Percentiles rank a stretch among this genome's conserved stretches.
Conservation (phyloP, 2,797 vertebrate genomes). For the Cyprinella venusta region DNA sequence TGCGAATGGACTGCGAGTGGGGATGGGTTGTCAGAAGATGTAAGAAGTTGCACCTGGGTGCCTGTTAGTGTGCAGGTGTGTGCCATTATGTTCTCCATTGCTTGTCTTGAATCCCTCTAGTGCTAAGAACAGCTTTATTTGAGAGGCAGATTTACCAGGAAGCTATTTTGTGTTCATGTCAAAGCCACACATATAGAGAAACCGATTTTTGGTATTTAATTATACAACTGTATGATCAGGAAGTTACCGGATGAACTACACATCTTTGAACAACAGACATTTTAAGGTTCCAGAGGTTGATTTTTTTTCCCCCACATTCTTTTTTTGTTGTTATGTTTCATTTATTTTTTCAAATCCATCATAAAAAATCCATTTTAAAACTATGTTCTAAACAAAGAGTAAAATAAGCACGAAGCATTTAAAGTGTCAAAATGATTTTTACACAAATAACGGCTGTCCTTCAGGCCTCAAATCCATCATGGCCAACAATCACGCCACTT, state of each 20-base stretch:
- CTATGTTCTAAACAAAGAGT: not conserved
- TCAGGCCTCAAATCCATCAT: not conserved
- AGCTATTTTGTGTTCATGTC: not conserved
- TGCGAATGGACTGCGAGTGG: not conserved
- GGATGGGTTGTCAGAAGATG: not conserved
- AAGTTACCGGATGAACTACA: not conserved
- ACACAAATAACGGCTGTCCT: not conserved
- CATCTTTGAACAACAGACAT: not conserved
- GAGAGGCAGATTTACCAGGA: not conserved
- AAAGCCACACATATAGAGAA: not conserved
- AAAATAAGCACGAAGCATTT: not conserved
- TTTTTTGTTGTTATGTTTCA: not conserved
- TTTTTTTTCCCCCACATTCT: not conserved
- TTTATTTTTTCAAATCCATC: not conserved
- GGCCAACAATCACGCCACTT: not conserved
- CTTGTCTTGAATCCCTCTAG: not conserved
- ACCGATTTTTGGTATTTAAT: not conserved
- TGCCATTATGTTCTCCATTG: not conserved
- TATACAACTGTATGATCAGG: not conserved
- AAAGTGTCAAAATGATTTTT: not conserved
- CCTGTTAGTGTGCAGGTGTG: slow-evolving; percentile 21
- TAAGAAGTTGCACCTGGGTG: slow-evolving; percentile 21
- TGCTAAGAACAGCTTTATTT: slow-evolving; percentile 8
- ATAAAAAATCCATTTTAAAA: not conserved
- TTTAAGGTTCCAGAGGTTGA: not conserved